These are phyloP conservation scores for Callopanchax toddi DNA, from an alignment of 2,113 vertebrate species.

Conservation along the genomic window DNA sequence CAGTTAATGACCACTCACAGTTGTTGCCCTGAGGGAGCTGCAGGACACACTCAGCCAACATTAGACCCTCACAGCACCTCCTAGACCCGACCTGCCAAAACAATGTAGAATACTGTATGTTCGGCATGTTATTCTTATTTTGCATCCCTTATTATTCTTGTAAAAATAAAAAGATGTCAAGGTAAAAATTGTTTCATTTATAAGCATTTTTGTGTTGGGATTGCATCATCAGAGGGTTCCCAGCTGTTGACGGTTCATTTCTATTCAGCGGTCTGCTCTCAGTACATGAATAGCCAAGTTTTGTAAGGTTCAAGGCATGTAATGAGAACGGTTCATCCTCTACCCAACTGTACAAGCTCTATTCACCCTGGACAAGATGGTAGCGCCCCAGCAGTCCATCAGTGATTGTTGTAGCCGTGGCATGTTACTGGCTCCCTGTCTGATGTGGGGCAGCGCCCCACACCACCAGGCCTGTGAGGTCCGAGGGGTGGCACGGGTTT, in stretches of 20 bases:
- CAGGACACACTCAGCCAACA: constrained; percentile 56
- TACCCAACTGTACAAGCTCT: constrained; percentile 54
- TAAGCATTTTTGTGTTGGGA: constrained; percentile 22
- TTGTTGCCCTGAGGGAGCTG: constrained; percentile 54
- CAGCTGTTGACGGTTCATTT: constrained; percentile 18
- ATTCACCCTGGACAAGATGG: constrained; percentile 67
- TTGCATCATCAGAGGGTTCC: not conserved
- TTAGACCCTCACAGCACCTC: constrained; percentile 51
- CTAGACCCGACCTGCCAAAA: constrained; percentile 51
- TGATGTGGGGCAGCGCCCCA: constrained; percentile 61
- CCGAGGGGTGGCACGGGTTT: constrained; percentile 59
- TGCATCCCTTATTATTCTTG: not conserved
- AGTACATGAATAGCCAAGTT: constrained; percentile 27
- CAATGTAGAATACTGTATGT: constrained; percentile 49
- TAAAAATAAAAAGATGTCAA: constrained; percentile 14
- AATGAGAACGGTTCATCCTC: constrained; percentile 57
- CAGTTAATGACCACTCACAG: constrained; percentile 67
- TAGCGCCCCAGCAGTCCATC: constrained; percentile 67
- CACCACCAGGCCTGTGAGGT: constrained; percentile 53
- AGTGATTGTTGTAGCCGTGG: constrained; percentile 69
- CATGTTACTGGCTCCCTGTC: constrained; percentile 70
- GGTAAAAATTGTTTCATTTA: constrained; percentile 39
- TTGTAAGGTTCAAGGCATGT: constrained; percentile 40
- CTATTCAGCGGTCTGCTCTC: constrained; percentile 39
- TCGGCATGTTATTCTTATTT: constrained; percentile 36